phyloP scores from a whole-genome alignment of 2,888 invertebrate genomes.

The Morpho deidamia region DNA sequence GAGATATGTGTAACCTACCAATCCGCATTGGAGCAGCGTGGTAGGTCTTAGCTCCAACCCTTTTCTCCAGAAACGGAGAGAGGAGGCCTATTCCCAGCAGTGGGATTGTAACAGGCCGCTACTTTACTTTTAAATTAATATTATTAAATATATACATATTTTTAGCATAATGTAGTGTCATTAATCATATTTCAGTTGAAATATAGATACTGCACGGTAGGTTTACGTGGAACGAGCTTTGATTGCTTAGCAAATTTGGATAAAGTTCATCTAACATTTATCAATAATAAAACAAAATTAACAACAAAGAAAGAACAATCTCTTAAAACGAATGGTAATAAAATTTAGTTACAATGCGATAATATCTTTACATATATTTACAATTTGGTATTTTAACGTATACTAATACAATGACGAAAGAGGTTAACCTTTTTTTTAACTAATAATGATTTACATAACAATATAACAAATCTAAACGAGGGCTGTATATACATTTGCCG shows the following conservation, averaged over 20 bases:
- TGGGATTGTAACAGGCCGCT: too few species aligned
- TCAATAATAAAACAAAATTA: slow-evolving; percentile 66
- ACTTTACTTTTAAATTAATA: too few species aligned
- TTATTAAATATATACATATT: too few species aligned
- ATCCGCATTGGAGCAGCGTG: too few species aligned
- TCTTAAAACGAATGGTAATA: slow-evolving; percentile 76
- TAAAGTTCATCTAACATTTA: slow-evolving; percentile 31
- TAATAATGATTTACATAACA: slow-evolving; percentile 64
- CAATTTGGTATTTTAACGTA: slow-evolving; percentile 76
- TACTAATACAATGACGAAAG: slow-evolving; percentile 67
- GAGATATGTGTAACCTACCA: too few species aligned
- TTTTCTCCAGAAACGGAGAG: too few species aligned
- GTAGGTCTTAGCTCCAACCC: too few species aligned
- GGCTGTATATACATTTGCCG: slow-evolving; percentile 54
- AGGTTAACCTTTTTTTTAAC: slow-evolving; percentile 50
- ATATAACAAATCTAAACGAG: slow-evolving; percentile 54
- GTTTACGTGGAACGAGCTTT: slow-evolving; percentile 38
- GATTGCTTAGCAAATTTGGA: slow-evolving; percentile 34
- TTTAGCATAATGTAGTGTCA: slow-evolving; percentile 5
- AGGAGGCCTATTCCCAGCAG: too few species aligned
- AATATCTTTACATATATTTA: slow-evolving; percentile 78
- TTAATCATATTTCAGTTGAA: slow-evolving; percentile 9
- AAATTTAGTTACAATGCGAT: slow-evolving; percentile 70
- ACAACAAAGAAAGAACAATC: slow-evolving; percentile 75
- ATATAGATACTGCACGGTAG: slow-evolving; percentile 33